Conservation (phyloP, 2,797 vertebrate genomes). For the Arremon aurantiirostris region DNA sequence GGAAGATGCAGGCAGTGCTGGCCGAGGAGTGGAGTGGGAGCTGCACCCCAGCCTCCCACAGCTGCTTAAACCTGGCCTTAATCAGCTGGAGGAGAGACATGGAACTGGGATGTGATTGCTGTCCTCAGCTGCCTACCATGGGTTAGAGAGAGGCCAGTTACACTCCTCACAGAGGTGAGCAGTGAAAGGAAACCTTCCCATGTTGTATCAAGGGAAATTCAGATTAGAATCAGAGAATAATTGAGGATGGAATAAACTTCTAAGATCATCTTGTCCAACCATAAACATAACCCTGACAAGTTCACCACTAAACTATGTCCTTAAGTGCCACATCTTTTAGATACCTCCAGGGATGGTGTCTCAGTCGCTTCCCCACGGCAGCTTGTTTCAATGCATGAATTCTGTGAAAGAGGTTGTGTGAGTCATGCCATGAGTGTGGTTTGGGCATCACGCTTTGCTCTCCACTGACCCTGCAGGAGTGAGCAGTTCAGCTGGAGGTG, state of each 20-base stretch:
- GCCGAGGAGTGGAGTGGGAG: fast-evolving
- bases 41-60: fast-evolving
- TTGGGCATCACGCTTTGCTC: neutral
- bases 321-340: neutral
- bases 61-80: neutral
- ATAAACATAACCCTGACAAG: neutral
- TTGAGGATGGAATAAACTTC: neutral
- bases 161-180: neutral
- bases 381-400: neutral
- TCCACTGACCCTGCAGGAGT: neutral
- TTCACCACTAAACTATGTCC: neutral
- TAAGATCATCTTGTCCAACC: neutral
- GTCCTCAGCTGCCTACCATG: neutral
- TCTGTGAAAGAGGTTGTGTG: neutral
- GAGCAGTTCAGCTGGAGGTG: neutral
- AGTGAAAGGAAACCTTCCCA: neutral
- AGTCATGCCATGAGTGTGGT: neutral
- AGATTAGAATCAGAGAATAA: neutral
- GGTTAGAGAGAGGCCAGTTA: neutral
- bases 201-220: neutral
- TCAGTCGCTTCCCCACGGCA: neutral
- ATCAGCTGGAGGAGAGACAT: neutral
- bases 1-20: neutral
- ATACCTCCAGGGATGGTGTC: neutral
- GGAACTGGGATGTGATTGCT: neutral